A percentile compares a stretch with the other conserved stretches of the same genome.
These are phyloP conservation scores for Volucella inanis DNA, from an alignment of 2,888 invertebrate genomes.

Conservation along the genomic window DNA sequence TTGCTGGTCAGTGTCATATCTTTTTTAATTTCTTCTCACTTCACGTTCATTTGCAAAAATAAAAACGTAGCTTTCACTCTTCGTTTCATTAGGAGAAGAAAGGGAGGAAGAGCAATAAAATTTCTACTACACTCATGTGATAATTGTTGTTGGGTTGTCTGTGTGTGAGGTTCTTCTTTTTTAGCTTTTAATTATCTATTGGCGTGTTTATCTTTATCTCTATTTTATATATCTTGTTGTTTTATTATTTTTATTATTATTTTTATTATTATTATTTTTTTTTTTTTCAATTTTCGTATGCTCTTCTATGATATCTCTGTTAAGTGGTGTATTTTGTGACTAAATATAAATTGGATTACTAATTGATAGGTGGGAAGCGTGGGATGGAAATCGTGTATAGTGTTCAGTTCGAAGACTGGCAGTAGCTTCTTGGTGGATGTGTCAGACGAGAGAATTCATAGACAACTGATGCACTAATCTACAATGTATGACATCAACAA, in stretches of 20 bases:
- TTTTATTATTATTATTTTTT: not conserved
- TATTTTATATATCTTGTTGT: not conserved
- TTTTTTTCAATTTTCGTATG: not conserved
- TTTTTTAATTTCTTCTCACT: conserved; percentile 2
- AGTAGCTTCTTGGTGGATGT: not conserved
- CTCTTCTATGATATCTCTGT: conserved; percentile 10
- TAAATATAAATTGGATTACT: conserved; percentile 73
- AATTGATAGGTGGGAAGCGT: conserved; percentile 62
- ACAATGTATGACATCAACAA: not conserved
- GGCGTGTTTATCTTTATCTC: conserved; percentile 52
- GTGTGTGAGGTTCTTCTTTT: not conserved
- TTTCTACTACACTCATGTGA: not conserved
- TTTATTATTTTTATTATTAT: not conserved
- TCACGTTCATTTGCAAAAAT: not conserved
- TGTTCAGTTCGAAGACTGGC: not conserved
- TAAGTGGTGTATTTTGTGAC: conserved; percentile 42
- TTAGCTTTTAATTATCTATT: conserved; percentile 56
- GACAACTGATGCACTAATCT: conserved; percentile 14
- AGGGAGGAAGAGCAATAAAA: conserved; percentile 28
- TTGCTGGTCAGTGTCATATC: conserved; percentile 51
- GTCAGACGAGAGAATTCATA: conserved; percentile 18
- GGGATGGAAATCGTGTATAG: conserved; percentile 49
- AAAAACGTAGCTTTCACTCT: conserved; percentile 65
- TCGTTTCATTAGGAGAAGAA: conserved; percentile 18
- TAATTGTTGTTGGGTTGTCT: conserved; percentile 17